Base-by-base conservation (phyloP, 2,113 vertebrate species). In the Phoxinus phoxinus region DNA sequence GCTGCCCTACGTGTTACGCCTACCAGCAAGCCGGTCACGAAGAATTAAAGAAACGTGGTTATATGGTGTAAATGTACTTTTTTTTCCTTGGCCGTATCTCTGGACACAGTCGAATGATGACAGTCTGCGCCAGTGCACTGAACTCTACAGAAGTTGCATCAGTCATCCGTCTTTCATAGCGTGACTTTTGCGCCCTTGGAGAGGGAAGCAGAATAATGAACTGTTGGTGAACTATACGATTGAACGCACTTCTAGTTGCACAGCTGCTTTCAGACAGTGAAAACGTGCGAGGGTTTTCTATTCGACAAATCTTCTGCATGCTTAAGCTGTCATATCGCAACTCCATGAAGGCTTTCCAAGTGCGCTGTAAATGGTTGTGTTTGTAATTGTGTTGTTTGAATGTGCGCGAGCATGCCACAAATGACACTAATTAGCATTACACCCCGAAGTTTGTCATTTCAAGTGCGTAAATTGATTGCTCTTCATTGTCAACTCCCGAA, bases 41-140 rank as follows among this genome's bases (percentile, higher is more conserved):
- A 12, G 51, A 19, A 17, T 67, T 12, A 32, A 67, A 32, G 56
- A 51, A 78, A 59, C 77, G 3, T 35, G 25, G 21, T 86, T 72
- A 67, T 81, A 25, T 81, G 88, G 77, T 85, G 51, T 86, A 86
- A 78, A 25, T 58, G 11, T 75, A 35, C 44, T 75, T 51, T 67
- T 59, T 72, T 11, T 69, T 44, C 8, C 59, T 67, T 67, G 56
- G 27, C 51, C 25, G 11, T 53, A 76, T 58, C 27, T 25, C 32
- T 82, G 61, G n/a, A 32, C 30, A 21, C 25, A 5, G 25, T 51
- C 15, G 4, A 75, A 27, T 30, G 13, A 12, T 48, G 37, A 5
- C 37, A 48, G 72, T 27, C 41, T 12, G 25, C 15, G 1, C 15
- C 12, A 9, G 25, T 76, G 67, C 86, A 67, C 83, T 82, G 86